Base-by-base conservation (phyloP, 2,888 invertebrate genomes). In the Gastrophysa polygoni region DNA sequence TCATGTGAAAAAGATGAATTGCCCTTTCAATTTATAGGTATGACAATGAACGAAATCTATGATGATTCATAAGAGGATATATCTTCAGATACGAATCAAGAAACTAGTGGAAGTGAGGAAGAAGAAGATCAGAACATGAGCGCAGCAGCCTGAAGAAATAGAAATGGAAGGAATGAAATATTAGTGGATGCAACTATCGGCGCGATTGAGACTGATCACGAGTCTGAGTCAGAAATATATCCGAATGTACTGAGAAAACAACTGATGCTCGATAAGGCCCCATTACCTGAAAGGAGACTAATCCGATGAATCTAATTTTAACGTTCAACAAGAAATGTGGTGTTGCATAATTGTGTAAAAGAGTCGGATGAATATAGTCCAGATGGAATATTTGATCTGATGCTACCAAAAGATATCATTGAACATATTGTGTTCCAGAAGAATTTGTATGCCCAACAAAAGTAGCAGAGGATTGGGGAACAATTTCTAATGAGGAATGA, bases 381-480 rank as follows among this genome's bases (percentile, higher is more conserved):
- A 7, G 14, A 18, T 16, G 17, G 43, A 54, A 10, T 57, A 32
- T 57, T 57, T 34, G 21, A 24, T 17, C 11, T 56, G 44, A 17
- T 47, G 28, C 16, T 56, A 18, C 16, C 47, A 16, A 28, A 57
- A 29, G 34, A 57, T 14, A 58, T 51, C 3, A 32, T 49, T 8
- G 51, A 51, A 16, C n/a, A 58, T 10, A 43, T 58, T 10, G 58
- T 51, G 18, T 58, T 58, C 28, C 44, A 58, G 29, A 58, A 49
- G 16, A 57, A 57, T 16, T 43, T 50, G 20, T 50, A 49, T 32
- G 57, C 57, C 24, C n/a, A 18, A n/a, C 50, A 58, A 51, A 34
- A 10, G n/a, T 28, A 18, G 21, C 28, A 47, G 24, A 47, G 32
- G 29, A 20, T 11, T n/a, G 43, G 24, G 10, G 38, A 43, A 43